Conservation (phyloP, 1,140 invertebrate species). For the Grapholita molesta region DNA sequence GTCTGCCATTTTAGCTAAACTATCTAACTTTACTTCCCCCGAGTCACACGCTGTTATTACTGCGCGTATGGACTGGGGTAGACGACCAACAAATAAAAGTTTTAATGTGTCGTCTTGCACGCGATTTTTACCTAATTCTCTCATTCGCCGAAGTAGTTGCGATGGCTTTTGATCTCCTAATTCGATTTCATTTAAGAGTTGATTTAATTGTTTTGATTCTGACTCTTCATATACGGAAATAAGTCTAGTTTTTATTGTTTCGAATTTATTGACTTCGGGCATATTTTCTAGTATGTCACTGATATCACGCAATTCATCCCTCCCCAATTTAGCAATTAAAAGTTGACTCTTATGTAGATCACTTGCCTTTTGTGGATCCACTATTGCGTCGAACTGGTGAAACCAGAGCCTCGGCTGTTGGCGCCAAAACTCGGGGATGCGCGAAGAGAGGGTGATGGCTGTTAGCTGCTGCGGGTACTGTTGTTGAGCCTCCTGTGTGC, state of each 20-base stretch:
- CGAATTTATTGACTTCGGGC: not conserved
- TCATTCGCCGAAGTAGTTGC: constrained; percentile 26
- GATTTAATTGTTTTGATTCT: constrained; percentile 1
- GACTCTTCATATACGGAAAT: not conserved
- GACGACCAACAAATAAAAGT: constrained; percentile 21
- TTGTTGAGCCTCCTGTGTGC: no score
- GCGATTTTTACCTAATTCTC: constrained; percentile 17
- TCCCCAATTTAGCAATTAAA: not conserved
- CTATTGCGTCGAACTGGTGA: not conserved
- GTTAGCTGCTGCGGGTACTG: not conserved
- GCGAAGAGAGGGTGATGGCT: no score
- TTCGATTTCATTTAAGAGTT: constrained; percentile 21
- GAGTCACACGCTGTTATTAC: no score
- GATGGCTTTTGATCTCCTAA: constrained; percentile 25
- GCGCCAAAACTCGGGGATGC: not conserved
- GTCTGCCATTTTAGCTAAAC: not conserved
- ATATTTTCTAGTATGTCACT: not conserved
- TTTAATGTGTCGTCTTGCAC: constrained; percentile 22
- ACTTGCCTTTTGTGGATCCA: not conserved
- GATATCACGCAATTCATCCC: not conserved
- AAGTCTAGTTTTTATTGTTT: not conserved
- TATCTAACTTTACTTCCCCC: constrained; percentile 17
- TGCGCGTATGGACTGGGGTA: constrained; percentile 24
- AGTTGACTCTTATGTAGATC: not conserved
- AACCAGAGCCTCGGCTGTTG: not conserved